Evolutionary conservation across 2,113 vertebrate genomes (phyloP).

Genomic region (Eubucco bourcierii): DNA sequence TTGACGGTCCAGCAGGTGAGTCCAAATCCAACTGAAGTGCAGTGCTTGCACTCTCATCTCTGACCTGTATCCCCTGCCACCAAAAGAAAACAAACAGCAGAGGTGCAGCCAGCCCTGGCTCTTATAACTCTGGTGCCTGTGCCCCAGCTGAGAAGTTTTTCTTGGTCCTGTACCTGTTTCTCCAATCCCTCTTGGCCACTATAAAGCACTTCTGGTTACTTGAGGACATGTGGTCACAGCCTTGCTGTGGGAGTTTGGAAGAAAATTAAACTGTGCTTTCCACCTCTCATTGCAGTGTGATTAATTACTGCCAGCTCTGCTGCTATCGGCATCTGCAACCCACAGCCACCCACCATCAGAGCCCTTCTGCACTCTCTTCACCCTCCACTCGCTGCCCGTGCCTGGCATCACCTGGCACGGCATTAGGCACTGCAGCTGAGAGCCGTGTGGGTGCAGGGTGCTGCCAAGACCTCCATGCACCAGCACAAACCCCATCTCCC

Average conservation of each 20-base stretch:
- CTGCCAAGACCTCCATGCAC: fast-evolving
- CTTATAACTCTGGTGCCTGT: not conserved
- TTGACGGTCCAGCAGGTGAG: not conserved
- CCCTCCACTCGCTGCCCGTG: fast-evolving
- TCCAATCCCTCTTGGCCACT: fast-evolving
- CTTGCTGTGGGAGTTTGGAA: not conserved
- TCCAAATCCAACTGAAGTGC: not conserved
- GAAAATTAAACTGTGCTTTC: not conserved
- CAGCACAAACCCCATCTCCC: not conserved
- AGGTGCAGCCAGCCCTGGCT: not conserved
- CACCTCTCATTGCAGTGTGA: fast-evolving
- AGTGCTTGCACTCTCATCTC: not conserved
- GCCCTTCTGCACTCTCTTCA: not conserved
- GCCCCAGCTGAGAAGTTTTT: not conserved
- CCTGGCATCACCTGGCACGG: not conserved
- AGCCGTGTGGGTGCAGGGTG: fast-evolving
- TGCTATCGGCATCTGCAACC: fast-evolving
- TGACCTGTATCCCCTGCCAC: not conserved
- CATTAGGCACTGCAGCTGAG: fast-evolving
- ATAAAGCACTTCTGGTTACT: not conserved
- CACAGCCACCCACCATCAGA: fast-evolving
- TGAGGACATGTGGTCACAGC: fast-evolving
- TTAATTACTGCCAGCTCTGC: not conserved
- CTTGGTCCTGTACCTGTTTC: not conserved
- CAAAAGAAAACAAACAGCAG: fast-evolving